Evolutionary conservation across 2,113 vertebrate species (phyloP).

Genomic region (Leucopsar rothschildi): DNA sequence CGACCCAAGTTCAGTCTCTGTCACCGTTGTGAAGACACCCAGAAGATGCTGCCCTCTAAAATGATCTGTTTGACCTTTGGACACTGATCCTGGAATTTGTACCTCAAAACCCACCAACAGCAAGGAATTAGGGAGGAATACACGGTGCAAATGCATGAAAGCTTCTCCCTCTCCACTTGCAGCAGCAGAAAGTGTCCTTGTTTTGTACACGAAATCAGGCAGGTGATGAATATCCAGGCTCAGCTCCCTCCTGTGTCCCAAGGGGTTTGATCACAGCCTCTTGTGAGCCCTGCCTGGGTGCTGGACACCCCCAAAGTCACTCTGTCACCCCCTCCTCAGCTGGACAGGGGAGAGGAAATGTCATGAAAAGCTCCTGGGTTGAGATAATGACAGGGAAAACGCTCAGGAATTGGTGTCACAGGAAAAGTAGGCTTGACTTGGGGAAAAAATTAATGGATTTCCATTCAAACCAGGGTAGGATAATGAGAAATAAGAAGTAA

Average conservation of each 20-base stretch:
- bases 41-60: background rate
- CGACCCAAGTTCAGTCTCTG: background rate
- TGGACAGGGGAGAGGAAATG: background rate
- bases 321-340: background rate
- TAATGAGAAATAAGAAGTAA: background rate
- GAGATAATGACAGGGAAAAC: background rate
- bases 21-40: background rate
- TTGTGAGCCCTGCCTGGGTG: background rate
- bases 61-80: background rate
- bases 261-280: accelerated
- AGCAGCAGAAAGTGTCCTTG: background rate
- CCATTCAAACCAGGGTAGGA: background rate
- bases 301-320: background rate
- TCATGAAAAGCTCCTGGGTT: background rate
- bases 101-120: background rate
- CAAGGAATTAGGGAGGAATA: background rate
- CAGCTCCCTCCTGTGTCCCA: background rate
- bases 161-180: background rate
- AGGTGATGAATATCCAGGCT: background rate
- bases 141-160: accelerated
- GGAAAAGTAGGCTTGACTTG: background rate
- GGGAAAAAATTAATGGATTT: background rate
- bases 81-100: background rate
- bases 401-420: background rate
- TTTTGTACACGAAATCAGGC: accelerated